Percentiles rank a stretch among this genome's conserved stretches.
phyloP scores from a whole-genome alignment of 2,113 vertebrate genomes.

The Ameiurus melas region DNA sequence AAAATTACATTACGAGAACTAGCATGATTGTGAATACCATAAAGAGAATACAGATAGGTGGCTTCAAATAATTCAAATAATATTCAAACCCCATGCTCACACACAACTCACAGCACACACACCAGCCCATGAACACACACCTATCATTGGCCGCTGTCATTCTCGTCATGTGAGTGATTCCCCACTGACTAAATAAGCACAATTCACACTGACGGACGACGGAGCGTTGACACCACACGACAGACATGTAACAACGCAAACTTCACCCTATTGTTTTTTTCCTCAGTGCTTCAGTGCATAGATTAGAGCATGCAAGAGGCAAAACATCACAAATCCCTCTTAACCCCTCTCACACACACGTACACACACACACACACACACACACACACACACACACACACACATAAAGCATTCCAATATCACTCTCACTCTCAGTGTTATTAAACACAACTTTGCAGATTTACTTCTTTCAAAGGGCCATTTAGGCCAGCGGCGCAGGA shows the following conservation, averaged over 20 bases:
- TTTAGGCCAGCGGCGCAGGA: conserved; percentile 95
- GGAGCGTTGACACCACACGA: neutral
- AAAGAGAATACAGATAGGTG: neutral
- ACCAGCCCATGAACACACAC: conserved; percentile 39
- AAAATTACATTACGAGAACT: neutral
- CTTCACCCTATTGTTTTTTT: neutral
- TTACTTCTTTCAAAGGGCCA: conserved; percentile 98
- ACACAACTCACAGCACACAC: conserved; percentile 20
- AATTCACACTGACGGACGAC: conserved; percentile 47
- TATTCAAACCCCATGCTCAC: neutral
- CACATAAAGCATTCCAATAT: conserved; percentile 80
- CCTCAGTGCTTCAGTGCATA: conserved; percentile 83
- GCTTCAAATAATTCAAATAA: neutral
- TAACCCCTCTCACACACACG: too few species aligned
- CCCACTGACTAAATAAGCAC: conserved; percentile 74
- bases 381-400: conserved; percentile 42
- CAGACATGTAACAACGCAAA: neutral
- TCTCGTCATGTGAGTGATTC: conserved; percentile 25
- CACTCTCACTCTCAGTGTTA: conserved; percentile 84
- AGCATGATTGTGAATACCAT: neutral
- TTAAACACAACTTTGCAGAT: conserved; percentile 97
- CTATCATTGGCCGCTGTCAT: conserved; percentile 43
- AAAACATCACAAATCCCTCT: conserved; percentile 95
- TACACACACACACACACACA: too few species aligned
- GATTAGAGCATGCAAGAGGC: conserved; percentile 92